Base-by-base conservation (phyloP, 2,888 invertebrate species). In the Lithophane semibrunnea region DNA sequence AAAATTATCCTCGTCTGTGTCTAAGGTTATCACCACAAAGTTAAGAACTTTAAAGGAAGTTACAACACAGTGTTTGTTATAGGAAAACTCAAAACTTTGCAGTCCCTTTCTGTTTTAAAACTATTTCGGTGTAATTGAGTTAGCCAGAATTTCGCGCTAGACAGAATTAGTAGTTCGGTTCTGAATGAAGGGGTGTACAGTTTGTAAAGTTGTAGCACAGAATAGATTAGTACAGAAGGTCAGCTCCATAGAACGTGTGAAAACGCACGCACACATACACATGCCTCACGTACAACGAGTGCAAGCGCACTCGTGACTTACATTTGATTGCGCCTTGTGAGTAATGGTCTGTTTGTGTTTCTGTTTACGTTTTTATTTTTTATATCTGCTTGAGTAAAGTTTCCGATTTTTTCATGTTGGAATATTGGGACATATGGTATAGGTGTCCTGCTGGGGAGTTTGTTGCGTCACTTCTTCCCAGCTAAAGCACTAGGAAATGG, bases 121-220 rank as follows among this genome's bases (percentile, higher is more conserved):
- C 90, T 91, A 92, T 88, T 87, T 90, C 83, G 77, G 80, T 86
- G 89, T 89, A 88, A 90, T 89, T 85, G 84, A 90, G 88, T 90
- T 88, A 88, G 85, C 71, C 82, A 61, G 75, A 86, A 89, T 87
- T 87, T 86, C 72, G 75, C 75, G 79, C 88, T 82, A 86, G 85
- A 84, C 73, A 60, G 72, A 75, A 80, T 86, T 83, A 79, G 78
- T 78, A 80, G 82, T 78, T 83, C 54, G 44, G 78, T 47, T 52
- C 69, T 77, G 73, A 86, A 82, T 82, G 73, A 82, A 75, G 77
- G 73, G 79, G 58, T 56, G 61, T 74, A 68, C 75, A 63, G 80
- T 82, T 85, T 78, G 79, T 78, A 75, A 65, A 80, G 37, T 80
- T 58, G 13, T 16, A n/a, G 0, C 80, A 73, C 21, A 10, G 72